These are phyloP conservation scores for Candoia aspera DNA, from an alignment of 2,113 vertebrate genomes.

Conservation along the genomic window DNA sequence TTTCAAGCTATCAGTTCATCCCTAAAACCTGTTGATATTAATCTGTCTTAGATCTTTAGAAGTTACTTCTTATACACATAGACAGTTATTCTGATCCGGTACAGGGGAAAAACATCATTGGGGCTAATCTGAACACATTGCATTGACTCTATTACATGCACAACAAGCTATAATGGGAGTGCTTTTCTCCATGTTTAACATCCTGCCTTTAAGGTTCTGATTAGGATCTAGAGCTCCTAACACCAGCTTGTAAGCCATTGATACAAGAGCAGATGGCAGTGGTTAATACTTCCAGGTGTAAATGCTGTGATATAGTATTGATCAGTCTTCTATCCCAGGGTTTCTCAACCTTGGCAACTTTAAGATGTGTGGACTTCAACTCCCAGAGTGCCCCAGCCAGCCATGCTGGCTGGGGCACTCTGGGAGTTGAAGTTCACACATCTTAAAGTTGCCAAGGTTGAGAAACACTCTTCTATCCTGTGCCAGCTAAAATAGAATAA, in stretches of 20 bases:
- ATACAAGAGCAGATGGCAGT: neutral
- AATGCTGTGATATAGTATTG: neutral
- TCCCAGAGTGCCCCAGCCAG: too few relatives aligned
- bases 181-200: neutral
- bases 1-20: conserved; percentile 44
- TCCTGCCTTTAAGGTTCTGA: neutral
- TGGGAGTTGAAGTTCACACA: too few relatives aligned
- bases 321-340: neutral
- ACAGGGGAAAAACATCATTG: neutral
- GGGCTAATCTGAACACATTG: too few relatives aligned
- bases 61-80: neutral
- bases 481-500: neutral
- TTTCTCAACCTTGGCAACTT: too few relatives aligned
- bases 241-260: neutral
- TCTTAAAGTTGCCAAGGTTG: too few relatives aligned
- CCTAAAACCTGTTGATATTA: neutral
- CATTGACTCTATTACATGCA: neutral
- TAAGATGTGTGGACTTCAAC: too few relatives aligned
- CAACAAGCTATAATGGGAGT: too few relatives aligned
- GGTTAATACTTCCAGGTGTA: too few relatives aligned
- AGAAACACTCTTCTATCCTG: too few relatives aligned
- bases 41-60: neutral
- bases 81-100: neutral
- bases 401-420: too few relatives aligned
- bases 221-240: neutral